Evolutionary conservation across 2,888 invertebrate species (phyloP).

Genomic region (Latrodectus hesperus): DNA sequence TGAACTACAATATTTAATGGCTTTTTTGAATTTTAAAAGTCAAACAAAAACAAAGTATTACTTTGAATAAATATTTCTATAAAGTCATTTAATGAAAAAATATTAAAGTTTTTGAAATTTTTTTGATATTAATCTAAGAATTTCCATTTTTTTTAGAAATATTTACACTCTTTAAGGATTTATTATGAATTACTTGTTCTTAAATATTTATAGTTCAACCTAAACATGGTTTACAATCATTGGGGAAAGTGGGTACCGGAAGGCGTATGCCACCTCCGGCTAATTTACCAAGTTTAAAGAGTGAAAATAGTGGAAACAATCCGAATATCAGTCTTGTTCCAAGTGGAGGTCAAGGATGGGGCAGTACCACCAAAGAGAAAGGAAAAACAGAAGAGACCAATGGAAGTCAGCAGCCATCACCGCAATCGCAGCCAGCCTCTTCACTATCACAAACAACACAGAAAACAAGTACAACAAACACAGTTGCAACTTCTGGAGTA

Average conservation of each 20-base stretch:
- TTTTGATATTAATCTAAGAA: not conserved
- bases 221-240: conserved; percentile 99
- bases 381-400: conserved; percentile 71
- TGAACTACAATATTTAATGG: too few relatives aligned
- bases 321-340: conserved; percentile 86
- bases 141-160: not conserved
- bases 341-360: conserved; percentile 87
- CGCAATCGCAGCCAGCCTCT: conserved; percentile 72
- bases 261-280: conserved; percentile 94
- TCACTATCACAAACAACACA: conserved; percentile 70
- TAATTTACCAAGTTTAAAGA: conserved; percentile 98
- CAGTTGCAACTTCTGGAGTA: conserved; percentile 71
- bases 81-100: too few relatives aligned
- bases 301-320: conserved; percentile 89
- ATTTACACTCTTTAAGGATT: not conserved
- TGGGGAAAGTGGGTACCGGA: conserved; percentile 98
- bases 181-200: not conserved
- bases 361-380: conserved; percentile 77
- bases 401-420: conserved; percentile 70
- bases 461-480: conserved; percentile 70
- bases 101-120: too few relatives aligned
- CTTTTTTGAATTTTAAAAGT: too few relatives aligned
- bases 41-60: too few relatives aligned
- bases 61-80: too few relatives aligned
- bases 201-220: conserved; percentile 80